Conservation (phyloP, 2,113 vertebrate species). For the pig (Sus scrofa) region DNA sequence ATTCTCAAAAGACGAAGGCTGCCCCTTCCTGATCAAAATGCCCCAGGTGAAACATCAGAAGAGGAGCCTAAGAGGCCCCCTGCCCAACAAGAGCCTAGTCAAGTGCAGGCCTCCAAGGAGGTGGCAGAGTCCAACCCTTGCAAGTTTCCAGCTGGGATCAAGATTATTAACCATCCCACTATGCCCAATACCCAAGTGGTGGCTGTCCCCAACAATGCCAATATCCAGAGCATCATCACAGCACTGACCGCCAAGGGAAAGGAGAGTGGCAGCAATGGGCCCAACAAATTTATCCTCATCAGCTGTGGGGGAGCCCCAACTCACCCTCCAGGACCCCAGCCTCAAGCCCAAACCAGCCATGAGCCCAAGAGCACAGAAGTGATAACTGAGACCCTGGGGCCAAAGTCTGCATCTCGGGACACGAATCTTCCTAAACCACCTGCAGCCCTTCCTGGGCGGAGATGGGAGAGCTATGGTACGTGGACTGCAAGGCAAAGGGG, state of each 20-base stretch:
- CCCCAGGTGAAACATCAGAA: conserved; percentile 58
- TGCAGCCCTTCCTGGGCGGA: conserved; percentile 21
- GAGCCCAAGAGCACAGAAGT: conserved; percentile 3
- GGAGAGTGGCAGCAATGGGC: conserved; percentile 92
- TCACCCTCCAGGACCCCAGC: not conserved
- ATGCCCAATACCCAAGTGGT: conserved; percentile 95
- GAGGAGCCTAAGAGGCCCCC: conserved; percentile 68
- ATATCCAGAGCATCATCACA: conserved; percentile 94
- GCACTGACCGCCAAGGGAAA: conserved; percentile 94
- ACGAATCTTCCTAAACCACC: conserved; percentile 4
- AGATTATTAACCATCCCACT: conserved; percentile 94
- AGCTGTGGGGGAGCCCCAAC: conserved; percentile 85
- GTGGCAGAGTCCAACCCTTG: conserved; percentile 67
- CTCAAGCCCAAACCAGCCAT: conserved; percentile 68
- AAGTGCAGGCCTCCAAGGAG: conserved; percentile 61
- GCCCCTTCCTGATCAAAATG: conserved; percentile 88
- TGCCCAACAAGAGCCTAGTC: conserved; percentile 43
- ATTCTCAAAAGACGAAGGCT: conserved; percentile 96
- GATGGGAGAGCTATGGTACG: conserved; percentile 55
- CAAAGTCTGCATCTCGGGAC: conserved; percentile 58
- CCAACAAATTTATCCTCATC: conserved; percentile 96
- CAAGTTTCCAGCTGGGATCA: conserved; percentile 90
- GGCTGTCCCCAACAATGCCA: conserved; percentile 90
- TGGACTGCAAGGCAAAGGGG: not conserved
- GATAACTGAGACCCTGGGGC: conserved; percentile 58